Evolutionary conservation across 2,888 invertebrate genomes (phyloP).

Genomic region (Adelphocoris suturalis): DNA sequence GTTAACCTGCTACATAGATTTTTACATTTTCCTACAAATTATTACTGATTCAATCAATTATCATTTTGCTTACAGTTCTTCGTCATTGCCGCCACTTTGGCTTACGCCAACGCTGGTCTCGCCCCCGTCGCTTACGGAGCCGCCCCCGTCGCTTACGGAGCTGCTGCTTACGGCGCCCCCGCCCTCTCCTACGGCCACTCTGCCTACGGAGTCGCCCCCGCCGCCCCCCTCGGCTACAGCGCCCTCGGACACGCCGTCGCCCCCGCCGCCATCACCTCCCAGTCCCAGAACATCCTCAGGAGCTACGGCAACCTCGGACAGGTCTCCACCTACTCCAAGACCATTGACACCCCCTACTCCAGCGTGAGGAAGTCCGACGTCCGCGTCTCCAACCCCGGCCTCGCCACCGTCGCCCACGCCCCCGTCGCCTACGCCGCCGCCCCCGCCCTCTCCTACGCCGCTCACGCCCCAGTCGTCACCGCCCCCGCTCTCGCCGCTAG

Average conservation of each 20-base stretch:
- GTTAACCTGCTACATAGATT: too few relatives aligned
- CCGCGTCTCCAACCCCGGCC: slow-evolving; percentile 83
- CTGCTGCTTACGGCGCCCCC: slow-evolving; percentile 59
- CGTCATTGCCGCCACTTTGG: slow-evolving; percentile 74
- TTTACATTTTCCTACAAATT: too few relatives aligned
- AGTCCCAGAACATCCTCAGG: too few relatives aligned
- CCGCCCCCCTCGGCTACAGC: slow-evolving; percentile 69
- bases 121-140: slow-evolving; percentile 48
- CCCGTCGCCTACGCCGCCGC: slow-evolving; percentile 79
- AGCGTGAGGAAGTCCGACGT: slow-evolving; percentile 86
- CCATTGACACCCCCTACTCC: slow-evolving; percentile 86
- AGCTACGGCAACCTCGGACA: slow-evolving; percentile 85
- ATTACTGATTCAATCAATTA: background rate
- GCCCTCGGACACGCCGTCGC: slow-evolving; percentile 73
- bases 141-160: slow-evolving; percentile 67
- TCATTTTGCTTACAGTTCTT: slow-evolving; percentile 69
- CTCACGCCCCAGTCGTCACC: slow-evolving; percentile 74
- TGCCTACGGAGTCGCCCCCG: slow-evolving; percentile 75
- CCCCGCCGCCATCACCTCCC: slow-evolving; percentile 77
- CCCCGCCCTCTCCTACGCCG: slow-evolving; percentile 74
- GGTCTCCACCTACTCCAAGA: slow-evolving; percentile 85
- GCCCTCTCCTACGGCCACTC: slow-evolving; percentile 39
- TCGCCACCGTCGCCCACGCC: slow-evolving; percentile 77
- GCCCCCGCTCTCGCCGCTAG: slow-evolving; percentile 72
- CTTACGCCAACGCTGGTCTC: slow-evolving; percentile 76